Percentiles rank a stretch among this genome's conserved stretches.
phyloP scores from a whole-genome alignment of 2,113 vertebrate species.

The Hypanus sabinus region DNA sequence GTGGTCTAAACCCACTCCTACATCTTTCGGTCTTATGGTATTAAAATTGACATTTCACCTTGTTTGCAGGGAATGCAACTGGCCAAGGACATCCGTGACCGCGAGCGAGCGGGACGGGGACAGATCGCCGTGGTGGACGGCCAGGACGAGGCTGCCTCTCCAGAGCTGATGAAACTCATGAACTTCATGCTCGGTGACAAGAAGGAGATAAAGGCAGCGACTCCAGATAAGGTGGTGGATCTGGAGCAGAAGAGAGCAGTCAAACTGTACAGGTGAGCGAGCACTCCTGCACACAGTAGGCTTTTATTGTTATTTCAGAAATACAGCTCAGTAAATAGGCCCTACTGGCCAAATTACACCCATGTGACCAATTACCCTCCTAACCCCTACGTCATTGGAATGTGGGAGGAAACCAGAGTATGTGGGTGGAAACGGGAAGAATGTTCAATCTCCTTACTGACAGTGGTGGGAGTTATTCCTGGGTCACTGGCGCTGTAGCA shows the following conservation, averaged over 20 bases:
- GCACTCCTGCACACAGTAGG: background rate
- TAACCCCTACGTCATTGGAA: too few relatives aligned
- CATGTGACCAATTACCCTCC: too few relatives aligned
- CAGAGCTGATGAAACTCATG: constrained; percentile 64
- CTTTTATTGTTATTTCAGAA: too few relatives aligned
- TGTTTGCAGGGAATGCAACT: constrained; percentile 66
- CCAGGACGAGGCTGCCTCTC: constrained; percentile 55
- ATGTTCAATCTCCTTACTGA: too few relatives aligned
- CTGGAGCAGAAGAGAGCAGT: constrained; percentile 56
- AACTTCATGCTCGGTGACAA: constrained; percentile 57
- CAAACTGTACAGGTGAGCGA: constrained; percentile 77
- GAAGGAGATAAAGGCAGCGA: constrained; percentile 54
- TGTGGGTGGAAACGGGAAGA: too few relatives aligned
- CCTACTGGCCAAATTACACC: too few relatives aligned
- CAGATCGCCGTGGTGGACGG: constrained; percentile 69
- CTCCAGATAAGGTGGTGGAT: constrained; percentile 64
- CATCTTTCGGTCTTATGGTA: too few relatives aligned
- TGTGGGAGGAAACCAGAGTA: too few relatives aligned
- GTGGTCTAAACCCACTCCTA: too few relatives aligned
- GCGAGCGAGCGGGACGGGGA: constrained; percentile 69
- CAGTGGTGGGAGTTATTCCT: too few relatives aligned
- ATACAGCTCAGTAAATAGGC: too few relatives aligned
- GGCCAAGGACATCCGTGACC: constrained; percentile 78
- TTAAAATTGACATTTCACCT: background rate
- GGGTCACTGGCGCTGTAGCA: too few relatives aligned